These are phyloP conservation scores for Volucella zonaria DNA, from an alignment of 2,888 invertebrate genomes.

Conservation along the genomic window DNA sequence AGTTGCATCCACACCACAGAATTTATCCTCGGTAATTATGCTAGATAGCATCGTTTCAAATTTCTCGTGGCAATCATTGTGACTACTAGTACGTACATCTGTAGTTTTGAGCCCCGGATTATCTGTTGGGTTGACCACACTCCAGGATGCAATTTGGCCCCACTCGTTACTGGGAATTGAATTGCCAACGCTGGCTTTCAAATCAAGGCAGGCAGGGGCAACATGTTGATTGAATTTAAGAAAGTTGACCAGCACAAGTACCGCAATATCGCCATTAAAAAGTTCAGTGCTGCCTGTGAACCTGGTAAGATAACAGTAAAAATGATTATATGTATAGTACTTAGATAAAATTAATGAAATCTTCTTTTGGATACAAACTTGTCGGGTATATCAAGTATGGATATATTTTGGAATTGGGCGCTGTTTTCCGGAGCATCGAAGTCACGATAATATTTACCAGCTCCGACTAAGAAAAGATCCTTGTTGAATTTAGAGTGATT, in stretches of 20 bases:
- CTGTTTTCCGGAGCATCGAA: slow-evolving; percentile 5
- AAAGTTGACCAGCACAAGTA: too few relatives aligned
- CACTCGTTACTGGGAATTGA: too few relatives aligned
- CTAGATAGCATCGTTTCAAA: neutral
- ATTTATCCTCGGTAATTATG: neutral
- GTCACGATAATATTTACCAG: slow-evolving; percentile 66
- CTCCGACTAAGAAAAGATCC: slow-evolving; percentile 53
- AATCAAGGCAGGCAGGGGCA: neutral
- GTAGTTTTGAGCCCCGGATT: too few relatives aligned
- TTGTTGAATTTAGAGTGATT: slow-evolving; percentile 2
- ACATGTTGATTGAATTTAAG: too few relatives aligned
- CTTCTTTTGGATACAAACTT: neutral
- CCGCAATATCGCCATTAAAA: too few relatives aligned
- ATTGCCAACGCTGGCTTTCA: neutral
- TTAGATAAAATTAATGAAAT: neutral
- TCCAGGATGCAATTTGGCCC: too few relatives aligned
- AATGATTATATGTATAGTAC: too few relatives aligned
- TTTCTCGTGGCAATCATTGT: too few relatives aligned
- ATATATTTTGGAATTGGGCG: neutral
- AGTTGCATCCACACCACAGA: neutral
- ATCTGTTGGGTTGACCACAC: too few relatives aligned
- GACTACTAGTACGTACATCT: too few relatives aligned
- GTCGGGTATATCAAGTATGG: neutral
- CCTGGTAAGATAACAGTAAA: too few relatives aligned
- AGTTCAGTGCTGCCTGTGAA: neutral